phyloP scores from a whole-genome alignment of 2,113 vertebrate species.

The Centropus bengalensis region DNA sequence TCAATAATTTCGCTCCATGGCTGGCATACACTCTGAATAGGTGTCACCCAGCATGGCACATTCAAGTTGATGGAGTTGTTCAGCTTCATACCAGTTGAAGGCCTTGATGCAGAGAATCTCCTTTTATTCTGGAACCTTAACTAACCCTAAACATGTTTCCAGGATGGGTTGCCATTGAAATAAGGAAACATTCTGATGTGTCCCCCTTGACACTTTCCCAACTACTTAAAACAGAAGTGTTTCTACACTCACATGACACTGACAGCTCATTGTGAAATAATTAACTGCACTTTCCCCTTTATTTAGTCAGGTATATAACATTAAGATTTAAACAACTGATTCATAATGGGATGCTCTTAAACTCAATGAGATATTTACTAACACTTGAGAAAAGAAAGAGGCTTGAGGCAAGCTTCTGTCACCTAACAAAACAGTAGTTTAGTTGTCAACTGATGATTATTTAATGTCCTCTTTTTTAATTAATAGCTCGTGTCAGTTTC shows the following conservation, averaged over 20 bases:
- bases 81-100: background rate
- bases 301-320: slow-evolving; percentile 16
- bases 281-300: background rate
- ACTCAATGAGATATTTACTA: slow-evolving; percentile 42
- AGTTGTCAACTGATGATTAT: slow-evolving; percentile 54
- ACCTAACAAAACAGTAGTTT: slow-evolving; percentile 46
- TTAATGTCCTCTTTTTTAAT: slow-evolving; percentile 53
- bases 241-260: background rate
- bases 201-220: background rate
- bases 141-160: background rate
- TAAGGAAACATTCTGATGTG: background rate
- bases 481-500: slow-evolving; percentile 63
- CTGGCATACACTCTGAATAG: background rate
- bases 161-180: background rate
- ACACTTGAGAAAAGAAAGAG: slow-evolving; percentile 2
- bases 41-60: background rate
- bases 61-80: background rate
- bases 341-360: slow-evolving; percentile 7
- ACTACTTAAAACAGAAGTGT: background rate
- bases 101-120: background rate
- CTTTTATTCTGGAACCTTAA: background rate
- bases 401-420: slow-evolving; percentile 32
- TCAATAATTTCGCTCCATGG: background rate
- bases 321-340: background rate
- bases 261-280: background rate